Evolutionary conservation across 2,888 invertebrate species (phyloP).

Genomic region (Aproaerema taeniolella): DNA sequence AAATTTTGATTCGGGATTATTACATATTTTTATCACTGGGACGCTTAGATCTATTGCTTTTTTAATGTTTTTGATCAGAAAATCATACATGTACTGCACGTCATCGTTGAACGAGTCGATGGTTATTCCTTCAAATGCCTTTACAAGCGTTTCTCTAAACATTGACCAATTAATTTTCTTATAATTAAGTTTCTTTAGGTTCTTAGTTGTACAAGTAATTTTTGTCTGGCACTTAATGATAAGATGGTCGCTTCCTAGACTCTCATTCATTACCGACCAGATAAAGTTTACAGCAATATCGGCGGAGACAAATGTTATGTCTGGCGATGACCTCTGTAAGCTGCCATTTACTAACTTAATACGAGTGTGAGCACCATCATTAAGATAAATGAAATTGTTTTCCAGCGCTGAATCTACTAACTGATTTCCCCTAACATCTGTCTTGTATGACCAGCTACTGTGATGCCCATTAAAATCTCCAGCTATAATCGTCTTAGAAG

Average conservation of each 20-base stretch:
- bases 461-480: constrained; percentile 5
- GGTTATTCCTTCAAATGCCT: neutral
- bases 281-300: constrained; percentile 5
- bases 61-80: neutral
- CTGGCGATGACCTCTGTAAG: neutral
- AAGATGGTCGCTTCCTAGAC: neutral
- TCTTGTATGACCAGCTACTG: constrained; percentile 3
- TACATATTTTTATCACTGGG: neutral
- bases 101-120: neutral
- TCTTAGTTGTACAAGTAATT: neutral
- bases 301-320: constrained; percentile 1
- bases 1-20: neutral
- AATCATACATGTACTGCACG: neutral
- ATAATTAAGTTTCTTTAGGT: neutral
- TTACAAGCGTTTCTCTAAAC: neutral
- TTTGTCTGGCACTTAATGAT: neutral
- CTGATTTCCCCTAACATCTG: neutral
- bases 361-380: neutral
- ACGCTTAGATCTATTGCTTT: neutral
- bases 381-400: neutral
- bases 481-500: neutral
- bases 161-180: neutral
- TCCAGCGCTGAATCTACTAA: neutral
- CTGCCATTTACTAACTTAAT: neutral
- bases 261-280: neutral